Evolutionary conservation across 2,888 invertebrate species (phyloP).

Genomic region (Phyllotreta striolata): DNA sequence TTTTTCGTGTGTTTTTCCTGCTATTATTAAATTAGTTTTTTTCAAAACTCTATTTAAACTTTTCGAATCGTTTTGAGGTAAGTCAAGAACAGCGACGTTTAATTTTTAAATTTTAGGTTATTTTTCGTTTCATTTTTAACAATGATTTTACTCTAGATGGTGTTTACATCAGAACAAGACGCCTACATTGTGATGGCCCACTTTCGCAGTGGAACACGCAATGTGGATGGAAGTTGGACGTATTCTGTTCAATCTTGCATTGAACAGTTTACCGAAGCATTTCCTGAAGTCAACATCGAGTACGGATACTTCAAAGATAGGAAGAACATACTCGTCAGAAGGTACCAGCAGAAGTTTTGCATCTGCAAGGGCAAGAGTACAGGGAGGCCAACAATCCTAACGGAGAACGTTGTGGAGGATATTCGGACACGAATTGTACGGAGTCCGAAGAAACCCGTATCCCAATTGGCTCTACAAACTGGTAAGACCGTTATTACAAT

Average conservation of each 20-base stretch:
- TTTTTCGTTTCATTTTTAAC: too few relatives aligned
- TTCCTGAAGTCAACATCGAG: too few relatives aligned
- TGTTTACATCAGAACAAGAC: not conserved
- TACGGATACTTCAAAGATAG: too few relatives aligned
- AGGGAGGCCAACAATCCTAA: not conserved
- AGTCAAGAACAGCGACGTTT: too few relatives aligned
- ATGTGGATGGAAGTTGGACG: conserved; percentile 12
- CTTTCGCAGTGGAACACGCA: conserved; percentile 12
- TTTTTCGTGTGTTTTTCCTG: too few relatives aligned
- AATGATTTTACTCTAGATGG: not conserved
- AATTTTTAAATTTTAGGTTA: too few relatives aligned
- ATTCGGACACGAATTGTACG: conserved; percentile 4
- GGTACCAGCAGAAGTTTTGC: too few relatives aligned
- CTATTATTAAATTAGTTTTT: too few relatives aligned
- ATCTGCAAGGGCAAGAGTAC: too few relatives aligned
- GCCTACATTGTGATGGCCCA: conserved; percentile 6
- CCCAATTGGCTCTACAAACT: conserved; percentile 16
- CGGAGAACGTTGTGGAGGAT: conserved; percentile 5
- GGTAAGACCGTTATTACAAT: not conserved
- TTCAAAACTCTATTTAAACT: too few relatives aligned
- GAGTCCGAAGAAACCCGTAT: conserved; percentile 6
- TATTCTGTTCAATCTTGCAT: conserved; percentile 20
- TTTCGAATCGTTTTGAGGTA: too few relatives aligned
- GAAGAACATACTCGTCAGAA: too few relatives aligned
- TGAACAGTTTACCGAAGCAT: not conserved